Percentiles rank a stretch among this genome's conserved stretches.
Evolutionary conservation across 30 jellyfish, hydroid and myxozoan species (phyloP).

Genomic region (Cassiopea andromeda): DNA sequence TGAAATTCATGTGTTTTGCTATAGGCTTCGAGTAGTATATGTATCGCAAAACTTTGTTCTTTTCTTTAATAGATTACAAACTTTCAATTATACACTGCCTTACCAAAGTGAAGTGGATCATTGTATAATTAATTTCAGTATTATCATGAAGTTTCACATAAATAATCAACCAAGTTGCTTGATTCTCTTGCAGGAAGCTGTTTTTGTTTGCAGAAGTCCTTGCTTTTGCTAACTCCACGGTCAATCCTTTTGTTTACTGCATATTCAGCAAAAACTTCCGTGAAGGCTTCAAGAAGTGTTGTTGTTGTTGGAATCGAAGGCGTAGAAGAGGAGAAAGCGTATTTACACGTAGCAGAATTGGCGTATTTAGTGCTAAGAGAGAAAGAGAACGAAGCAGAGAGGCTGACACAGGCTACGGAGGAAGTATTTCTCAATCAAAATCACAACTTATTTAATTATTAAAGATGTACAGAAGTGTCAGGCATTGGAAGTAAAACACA

Average conservation of each 20-base stretch:
- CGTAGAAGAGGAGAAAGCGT: not conserved
- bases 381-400: not conserved
- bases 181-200: conserved; percentile 38
- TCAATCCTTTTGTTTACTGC: conserved; percentile 78
- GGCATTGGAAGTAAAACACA: not conserved
- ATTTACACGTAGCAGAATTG: not conserved
- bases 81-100: too few relatives aligned
- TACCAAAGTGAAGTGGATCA: too few relatives aligned
- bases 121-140: too few relatives aligned
- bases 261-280: conserved; percentile 80
- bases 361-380: not conserved
- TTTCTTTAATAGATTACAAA: too few relatives aligned
- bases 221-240: conserved; percentile 76
- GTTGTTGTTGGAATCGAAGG: conserved; percentile 36
- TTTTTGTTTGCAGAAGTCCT: conserved; percentile 51
- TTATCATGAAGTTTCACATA: too few relatives aligned
- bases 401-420: conserved; percentile 40
- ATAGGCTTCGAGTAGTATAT: too few relatives aligned
- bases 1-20: too few relatives aligned
- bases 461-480: not conserved
- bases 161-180: not conserved
- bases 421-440: conserved; percentile 2
- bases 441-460: not conserved
- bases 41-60: too few relatives aligned
- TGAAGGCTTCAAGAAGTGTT: conserved; percentile 53